Conservation (phyloP, 2,113 vertebrate species). For the Tenebrosternarchus preto region DNA sequence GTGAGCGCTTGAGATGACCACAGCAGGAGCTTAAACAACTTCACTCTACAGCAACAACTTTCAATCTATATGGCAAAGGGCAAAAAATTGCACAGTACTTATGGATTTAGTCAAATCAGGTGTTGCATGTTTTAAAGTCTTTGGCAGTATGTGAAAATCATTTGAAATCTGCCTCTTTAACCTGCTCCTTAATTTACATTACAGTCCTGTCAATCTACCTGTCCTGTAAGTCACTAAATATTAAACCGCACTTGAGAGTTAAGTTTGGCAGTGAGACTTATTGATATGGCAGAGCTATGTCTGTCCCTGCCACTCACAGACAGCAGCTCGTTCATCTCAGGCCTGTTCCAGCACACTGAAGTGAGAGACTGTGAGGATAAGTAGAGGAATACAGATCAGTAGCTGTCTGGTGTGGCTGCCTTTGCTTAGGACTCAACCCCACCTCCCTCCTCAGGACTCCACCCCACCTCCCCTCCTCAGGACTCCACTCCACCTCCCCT, state of each 20-base stretch:
- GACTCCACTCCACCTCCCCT: background rate
- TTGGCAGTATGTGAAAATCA: background rate
- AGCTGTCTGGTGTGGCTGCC: slow-evolving; percentile 17
- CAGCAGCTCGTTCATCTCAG: background rate
- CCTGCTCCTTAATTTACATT: slow-evolving; percentile 26
- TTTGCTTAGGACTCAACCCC: background rate
- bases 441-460: background rate
- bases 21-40: background rate
- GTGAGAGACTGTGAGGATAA: slow-evolving; percentile 12
- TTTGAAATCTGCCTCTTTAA: background rate
- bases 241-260: slow-evolving; percentile 31
- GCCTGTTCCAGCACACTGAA: slow-evolving; percentile 27
- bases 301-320: slow-evolving; percentile 24
- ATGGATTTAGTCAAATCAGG: background rate
- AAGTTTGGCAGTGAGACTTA: slow-evolving; percentile 18
- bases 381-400: slow-evolving; percentile 37
- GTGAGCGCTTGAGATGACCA: background rate
- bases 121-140: slow-evolving; percentile 10
- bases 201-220: slow-evolving; percentile 18
- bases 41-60: background rate
- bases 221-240: slow-evolving; percentile 33
- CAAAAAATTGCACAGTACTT: background rate
- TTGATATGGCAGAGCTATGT: slow-evolving; percentile 40
- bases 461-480: background rate
- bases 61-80: background rate